Conservation (phyloP, 1,140 invertebrate species). For the Acromyrmex echinatior region DNA sequence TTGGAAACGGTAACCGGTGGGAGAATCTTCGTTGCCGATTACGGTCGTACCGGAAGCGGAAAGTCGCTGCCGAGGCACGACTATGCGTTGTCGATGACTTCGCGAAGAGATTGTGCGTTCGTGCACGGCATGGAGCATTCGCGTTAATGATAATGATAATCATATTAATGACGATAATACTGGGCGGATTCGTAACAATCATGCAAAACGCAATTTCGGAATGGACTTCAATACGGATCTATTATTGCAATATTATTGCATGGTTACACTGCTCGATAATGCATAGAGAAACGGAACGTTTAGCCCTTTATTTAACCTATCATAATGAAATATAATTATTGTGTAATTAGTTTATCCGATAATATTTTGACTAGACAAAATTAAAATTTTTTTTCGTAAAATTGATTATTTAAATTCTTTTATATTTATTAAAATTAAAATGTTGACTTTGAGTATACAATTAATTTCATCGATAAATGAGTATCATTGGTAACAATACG, state of each 20-base stretch:
- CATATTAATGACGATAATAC: conserved; percentile 33
- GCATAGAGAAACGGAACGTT: not conserved
- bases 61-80: conserved; percentile 48
- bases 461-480: not conserved
- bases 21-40: conserved; percentile 32
- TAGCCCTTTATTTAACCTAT: not conserved
- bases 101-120: conserved; percentile 41
- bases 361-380: not conserved
- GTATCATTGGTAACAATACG: not conserved
- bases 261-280: conserved; percentile 16
- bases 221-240: not conserved
- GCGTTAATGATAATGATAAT: conserved; percentile 51
- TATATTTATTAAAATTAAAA: not conserved
- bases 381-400: not conserved
- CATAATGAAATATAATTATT: not conserved
- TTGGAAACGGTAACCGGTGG: not conserved
- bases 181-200: not conserved
- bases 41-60: conserved; percentile 62
- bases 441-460: too few species aligned
- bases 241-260: not conserved
- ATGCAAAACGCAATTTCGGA: conserved; percentile 34
- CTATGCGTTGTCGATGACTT: conserved; percentile 46
- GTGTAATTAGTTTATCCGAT: not conserved
- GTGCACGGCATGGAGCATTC: conserved; percentile 43
- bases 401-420: not conserved